Evolutionary conservation across 2,888 invertebrate genomes (phyloP).

Genomic region (Meteorus cinctellus): DNA sequence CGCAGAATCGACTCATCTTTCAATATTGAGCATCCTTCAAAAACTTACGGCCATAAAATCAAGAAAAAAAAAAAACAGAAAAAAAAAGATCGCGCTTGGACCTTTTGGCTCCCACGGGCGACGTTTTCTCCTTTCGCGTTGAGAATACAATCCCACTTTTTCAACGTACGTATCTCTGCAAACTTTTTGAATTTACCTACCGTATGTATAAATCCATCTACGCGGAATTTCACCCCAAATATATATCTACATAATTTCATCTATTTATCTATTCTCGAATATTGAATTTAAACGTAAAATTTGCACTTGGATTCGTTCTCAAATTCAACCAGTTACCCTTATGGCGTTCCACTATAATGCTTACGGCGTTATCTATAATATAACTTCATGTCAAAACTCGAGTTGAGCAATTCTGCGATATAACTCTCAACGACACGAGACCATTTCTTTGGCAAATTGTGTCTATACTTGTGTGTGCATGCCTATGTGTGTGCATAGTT

Average conservation of each 20-base stretch:
- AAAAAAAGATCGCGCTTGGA: slow-evolving; percentile 2
- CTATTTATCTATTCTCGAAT: slow-evolving; percentile 56
- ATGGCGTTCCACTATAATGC: slow-evolving; percentile 11
- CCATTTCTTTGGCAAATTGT: slow-evolving; percentile 51
- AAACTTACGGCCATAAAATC: slow-evolving; percentile 53
- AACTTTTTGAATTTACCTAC: slow-evolving; percentile 25
- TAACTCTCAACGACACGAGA: slow-evolving; percentile 52
- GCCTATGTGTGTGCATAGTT: slow-evolving; percentile 13
- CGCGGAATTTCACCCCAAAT: slow-evolving; percentile 15
- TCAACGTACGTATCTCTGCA: slow-evolving; percentile 24
- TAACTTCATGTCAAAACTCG: slow-evolving; percentile 43
- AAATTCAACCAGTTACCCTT: slow-evolving; percentile 18
- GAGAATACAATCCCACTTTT: slow-evolving; percentile 29
- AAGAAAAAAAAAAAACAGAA: slow-evolving; percentile 3
- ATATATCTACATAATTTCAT: slow-evolving; percentile 16
- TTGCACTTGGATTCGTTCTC: slow-evolving; percentile 22
- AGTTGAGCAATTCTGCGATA: slow-evolving; percentile 56
- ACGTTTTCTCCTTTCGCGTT: slow-evolving; percentile 25
- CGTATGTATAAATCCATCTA: slow-evolving; percentile 24
- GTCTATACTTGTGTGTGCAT: not conserved
- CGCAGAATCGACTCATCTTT: slow-evolving; percentile 48
- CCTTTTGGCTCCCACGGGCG: slow-evolving; percentile 35
- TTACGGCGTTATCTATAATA: slow-evolving; percentile 3
- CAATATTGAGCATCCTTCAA: slow-evolving; percentile 47
- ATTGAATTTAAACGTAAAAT: slow-evolving; percentile 61